Evolutionary conservation across 2,797 vertebrate genomes (phyloP).

Genomic region (Poliocrania exsul): DNA sequence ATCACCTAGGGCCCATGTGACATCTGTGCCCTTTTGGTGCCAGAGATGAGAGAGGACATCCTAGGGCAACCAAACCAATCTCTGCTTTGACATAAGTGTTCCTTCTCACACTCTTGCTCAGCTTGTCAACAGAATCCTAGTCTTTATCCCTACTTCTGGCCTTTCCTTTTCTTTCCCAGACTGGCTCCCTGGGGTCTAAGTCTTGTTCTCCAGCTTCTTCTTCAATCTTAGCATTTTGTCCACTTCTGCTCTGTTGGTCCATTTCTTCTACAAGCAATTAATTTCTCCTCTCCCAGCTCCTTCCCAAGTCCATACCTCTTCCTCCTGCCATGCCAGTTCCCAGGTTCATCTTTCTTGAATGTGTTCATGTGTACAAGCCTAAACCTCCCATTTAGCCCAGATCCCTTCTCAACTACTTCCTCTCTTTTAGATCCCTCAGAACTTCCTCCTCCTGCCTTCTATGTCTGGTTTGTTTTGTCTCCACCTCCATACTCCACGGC

Average conservation of each 20-base stretch:
- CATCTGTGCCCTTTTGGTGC: not conserved
- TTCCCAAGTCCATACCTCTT: not conserved
- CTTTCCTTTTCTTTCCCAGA: not conserved
- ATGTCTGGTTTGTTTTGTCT: fast-evolving
- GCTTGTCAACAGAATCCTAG: not conserved
- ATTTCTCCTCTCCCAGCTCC: not conserved
- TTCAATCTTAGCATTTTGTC: not conserved
- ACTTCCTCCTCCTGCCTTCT: not conserved
- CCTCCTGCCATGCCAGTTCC: not conserved
- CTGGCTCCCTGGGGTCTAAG: not conserved
- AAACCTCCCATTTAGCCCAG: not conserved
- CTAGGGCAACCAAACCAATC: not conserved
- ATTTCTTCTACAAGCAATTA: not conserved
- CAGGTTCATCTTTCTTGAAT: not conserved
- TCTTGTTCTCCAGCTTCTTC: not conserved
- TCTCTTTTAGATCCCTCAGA: not conserved
- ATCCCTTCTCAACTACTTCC: not conserved
- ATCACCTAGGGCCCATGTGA: not conserved
- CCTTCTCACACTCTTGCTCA: not conserved
- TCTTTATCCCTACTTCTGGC: not conserved
- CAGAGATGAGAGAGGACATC: not conserved
- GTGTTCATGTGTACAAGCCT: not conserved
- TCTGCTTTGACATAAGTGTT: not conserved
- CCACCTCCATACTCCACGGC: not conserved
- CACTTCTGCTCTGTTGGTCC: not conserved